phyloP scores from a whole-genome alignment of 2,113 vertebrate species.

The Mesitornis unicolor region DNA sequence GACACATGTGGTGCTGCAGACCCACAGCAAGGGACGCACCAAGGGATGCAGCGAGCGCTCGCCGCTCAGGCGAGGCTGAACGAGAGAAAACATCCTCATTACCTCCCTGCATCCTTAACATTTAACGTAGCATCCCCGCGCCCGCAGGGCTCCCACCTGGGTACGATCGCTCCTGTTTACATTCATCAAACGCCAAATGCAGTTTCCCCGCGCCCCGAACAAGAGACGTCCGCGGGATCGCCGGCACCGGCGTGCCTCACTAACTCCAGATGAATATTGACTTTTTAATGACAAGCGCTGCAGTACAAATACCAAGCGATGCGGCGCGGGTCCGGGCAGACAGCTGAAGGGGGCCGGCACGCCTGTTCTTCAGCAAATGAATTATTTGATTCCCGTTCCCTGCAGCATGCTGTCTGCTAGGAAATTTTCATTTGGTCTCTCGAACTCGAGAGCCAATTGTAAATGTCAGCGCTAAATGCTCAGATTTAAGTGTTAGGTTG shows the following conservation, averaged over 20 bases:
- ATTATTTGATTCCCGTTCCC: constrained; percentile 46
- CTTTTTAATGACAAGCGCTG: neutral
- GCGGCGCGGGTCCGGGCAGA: neutral
- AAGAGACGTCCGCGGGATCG: neutral
- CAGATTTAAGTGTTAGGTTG: constrained; percentile 60
- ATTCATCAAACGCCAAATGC: constrained; percentile 9
- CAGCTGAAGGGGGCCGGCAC: neutral
- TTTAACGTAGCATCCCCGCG: neutral
- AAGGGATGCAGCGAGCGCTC: neutral
- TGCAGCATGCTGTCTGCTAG: constrained; percentile 32
- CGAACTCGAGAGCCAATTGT: constrained; percentile 53
- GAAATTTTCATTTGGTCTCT: constrained; percentile 64
- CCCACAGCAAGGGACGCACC: neutral
- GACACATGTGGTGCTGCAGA: accelerated
- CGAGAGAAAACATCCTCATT: neutral
- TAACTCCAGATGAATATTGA: constrained; percentile 43
- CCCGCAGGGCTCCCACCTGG: neutral
- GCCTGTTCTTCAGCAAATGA: neutral
- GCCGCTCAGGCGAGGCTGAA: neutral
- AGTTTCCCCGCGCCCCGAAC: neutral
- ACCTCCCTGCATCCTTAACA: neutral
- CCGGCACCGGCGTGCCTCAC: neutral
- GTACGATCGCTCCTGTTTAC: neutral
- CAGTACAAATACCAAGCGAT: neutral
- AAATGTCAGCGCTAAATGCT: constrained; percentile 64